Percentiles rank a stretch among this genome's conserved stretches.
These are phyloP conservation scores for Hippocampus kuda DNA, from an alignment of 2,797 vertebrate genomes.

Conservation along the genomic window DNA sequence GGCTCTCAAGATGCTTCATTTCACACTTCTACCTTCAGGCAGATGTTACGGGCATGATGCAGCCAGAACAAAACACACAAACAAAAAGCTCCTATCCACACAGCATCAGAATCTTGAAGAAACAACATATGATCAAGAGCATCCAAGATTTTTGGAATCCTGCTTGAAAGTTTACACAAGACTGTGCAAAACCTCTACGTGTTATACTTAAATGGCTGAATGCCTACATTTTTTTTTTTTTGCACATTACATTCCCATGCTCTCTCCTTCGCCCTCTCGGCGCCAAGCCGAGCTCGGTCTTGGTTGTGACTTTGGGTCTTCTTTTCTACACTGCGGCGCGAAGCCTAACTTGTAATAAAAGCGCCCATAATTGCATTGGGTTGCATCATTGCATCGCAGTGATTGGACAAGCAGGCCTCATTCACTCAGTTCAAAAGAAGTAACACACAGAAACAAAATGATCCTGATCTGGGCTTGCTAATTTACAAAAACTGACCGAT, in stretches of 20 bases:
- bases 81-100: too few relatives aligned
- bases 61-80: too few relatives aligned
- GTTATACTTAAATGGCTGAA: not conserved
- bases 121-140: too few relatives aligned
- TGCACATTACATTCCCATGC: too few relatives aligned
- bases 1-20: not conserved
- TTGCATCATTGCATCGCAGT: conserved; percentile 13
- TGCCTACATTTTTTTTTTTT: too few relatives aligned
- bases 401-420: conserved; percentile 27
- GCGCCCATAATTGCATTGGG: conserved; percentile 31
- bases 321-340: conserved; percentile 13
- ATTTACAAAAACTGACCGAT: not conserved
- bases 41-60: too few relatives aligned
- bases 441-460: not conserved
- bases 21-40: not conserved
- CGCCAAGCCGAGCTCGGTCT: not conserved
- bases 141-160: not conserved
- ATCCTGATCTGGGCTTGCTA: not conserved
- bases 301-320: conserved; percentile 10
- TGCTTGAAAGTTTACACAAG: not conserved
- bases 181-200: not conserved
- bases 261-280: not conserved
- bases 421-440: not conserved
- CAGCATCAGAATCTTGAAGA: too few relatives aligned
- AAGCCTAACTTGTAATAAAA: conserved; percentile 38